Conservation (phyloP, 2,888 invertebrate species). For the Diarsia rubi region DNA sequence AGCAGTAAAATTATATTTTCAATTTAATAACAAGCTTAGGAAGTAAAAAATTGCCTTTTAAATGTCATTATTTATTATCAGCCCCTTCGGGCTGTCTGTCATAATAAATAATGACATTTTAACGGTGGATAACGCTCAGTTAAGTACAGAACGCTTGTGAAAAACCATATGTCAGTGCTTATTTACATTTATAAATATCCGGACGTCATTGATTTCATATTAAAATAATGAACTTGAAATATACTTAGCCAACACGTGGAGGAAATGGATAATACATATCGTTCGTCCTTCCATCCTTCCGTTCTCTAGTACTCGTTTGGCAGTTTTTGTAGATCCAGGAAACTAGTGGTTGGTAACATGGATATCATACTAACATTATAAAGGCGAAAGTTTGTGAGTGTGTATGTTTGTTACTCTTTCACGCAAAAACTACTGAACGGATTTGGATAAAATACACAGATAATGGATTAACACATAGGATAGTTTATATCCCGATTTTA, state of each 20-base stretch:
- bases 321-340: background rate
- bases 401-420: too few species aligned
- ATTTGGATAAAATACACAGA: too few species aligned
- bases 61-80: background rate
- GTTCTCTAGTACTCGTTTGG: background rate
- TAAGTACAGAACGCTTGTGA: conserved; percentile 18
- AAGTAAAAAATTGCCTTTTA: background rate
- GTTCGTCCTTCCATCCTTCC: background rate
- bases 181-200: conserved; percentile 21
- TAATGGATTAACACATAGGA: too few species aligned
- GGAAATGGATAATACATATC: background rate
- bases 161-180: conserved; percentile 31
- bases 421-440: too few species aligned
- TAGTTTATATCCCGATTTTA: too few species aligned
- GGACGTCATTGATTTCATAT: conserved; percentile 26
- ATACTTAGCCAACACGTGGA: background rate
- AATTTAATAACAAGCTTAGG: background rate
- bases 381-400: too few species aligned
- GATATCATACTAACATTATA: too few species aligned
- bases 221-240: conserved; percentile 2
- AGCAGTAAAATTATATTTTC: background rate
- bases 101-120: conserved; percentile 11
- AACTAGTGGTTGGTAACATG: background rate
- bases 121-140: background rate
- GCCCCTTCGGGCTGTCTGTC: background rate